A percentile compares a stretch with the other conserved stretches of the same genome.
Evolutionary conservation across 1,140 invertebrate species (phyloP).

Genomic region (Drosophila nannoptera): DNA sequence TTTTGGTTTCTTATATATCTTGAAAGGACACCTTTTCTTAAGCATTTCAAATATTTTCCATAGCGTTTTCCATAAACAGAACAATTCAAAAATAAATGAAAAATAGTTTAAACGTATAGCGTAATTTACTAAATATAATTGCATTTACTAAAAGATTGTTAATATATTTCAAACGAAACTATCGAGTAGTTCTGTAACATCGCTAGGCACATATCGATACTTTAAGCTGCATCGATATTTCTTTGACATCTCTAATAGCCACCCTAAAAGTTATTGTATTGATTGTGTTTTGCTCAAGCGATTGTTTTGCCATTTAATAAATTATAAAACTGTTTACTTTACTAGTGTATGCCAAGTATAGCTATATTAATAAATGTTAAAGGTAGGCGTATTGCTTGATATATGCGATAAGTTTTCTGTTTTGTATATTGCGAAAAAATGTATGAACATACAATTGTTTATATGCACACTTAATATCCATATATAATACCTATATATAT

Average conservation of each 20-base stretch:
- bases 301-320: slow-evolving; percentile 60
- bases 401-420: background rate
- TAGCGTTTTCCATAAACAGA: too few species aligned
- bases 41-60: too few species aligned
- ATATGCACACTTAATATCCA: background rate
- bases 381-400: slow-evolving; percentile 13
- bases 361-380: slow-evolving; percentile 10
- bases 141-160: too few species aligned
- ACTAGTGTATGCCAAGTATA: slow-evolving; percentile 38
- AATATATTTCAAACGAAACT: too few species aligned
- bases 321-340: slow-evolving; percentile 49
- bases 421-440: slow-evolving; percentile 4
- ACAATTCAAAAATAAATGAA: too few species aligned
- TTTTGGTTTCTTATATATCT: too few species aligned
- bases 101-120: too few species aligned
- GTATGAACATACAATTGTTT: slow-evolving; percentile 14
- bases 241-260: slow-evolving; percentile 20
- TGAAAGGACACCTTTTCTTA: too few species aligned
- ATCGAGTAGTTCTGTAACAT: too few species aligned
- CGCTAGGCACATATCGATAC: too few species aligned
- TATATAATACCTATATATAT: background rate
- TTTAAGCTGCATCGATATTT: background rate
- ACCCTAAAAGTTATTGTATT: slow-evolving; percentile 63
- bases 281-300: slow-evolving; percentile 65
- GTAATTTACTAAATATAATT: too few species aligned